These are phyloP conservation scores for Elachura formosa DNA, from an alignment of 2,113 vertebrate species.

Conservation along the genomic window DNA sequence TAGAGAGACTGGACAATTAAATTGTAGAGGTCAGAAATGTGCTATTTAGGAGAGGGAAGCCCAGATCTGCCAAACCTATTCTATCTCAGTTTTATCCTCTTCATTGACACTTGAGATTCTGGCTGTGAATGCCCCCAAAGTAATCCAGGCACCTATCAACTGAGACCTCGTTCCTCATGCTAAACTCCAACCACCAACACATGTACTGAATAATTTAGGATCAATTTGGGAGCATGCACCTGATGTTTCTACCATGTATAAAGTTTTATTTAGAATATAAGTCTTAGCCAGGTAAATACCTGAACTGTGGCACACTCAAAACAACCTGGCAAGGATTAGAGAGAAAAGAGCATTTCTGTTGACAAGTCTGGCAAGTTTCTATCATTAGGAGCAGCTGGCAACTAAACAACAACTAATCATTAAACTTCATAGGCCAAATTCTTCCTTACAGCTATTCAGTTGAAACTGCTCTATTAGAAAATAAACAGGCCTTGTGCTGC, in stretches of 20 bases:
- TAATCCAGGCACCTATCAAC: background rate
- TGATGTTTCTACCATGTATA: background rate
- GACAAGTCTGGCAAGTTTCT: background rate
- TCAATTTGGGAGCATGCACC: background rate
- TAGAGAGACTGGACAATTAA: background rate
- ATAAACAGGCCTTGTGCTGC: constrained; percentile 1
- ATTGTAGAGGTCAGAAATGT: background rate
- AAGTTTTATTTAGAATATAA: background rate
- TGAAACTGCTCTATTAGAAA: background rate
- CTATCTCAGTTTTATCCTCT: background rate
- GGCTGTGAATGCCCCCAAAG: background rate
- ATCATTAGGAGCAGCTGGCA: background rate
- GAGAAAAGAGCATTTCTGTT: background rate
- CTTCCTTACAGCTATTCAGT: background rate
- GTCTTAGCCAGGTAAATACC: background rate
- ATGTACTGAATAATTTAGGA: background rate
- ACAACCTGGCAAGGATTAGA: background rate
- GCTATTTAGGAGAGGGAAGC: background rate
- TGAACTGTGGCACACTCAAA: background rate
- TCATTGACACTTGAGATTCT: background rate
- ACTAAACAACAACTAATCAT: constrained; percentile 24
- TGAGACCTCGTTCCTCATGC: background rate
- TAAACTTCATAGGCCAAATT: background rate
- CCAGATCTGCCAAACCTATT: background rate
- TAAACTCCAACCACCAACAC: too few relatives aligned